Conservation (phyloP, 1,140 invertebrate genomes). For the Subanguina moxae region DNA sequence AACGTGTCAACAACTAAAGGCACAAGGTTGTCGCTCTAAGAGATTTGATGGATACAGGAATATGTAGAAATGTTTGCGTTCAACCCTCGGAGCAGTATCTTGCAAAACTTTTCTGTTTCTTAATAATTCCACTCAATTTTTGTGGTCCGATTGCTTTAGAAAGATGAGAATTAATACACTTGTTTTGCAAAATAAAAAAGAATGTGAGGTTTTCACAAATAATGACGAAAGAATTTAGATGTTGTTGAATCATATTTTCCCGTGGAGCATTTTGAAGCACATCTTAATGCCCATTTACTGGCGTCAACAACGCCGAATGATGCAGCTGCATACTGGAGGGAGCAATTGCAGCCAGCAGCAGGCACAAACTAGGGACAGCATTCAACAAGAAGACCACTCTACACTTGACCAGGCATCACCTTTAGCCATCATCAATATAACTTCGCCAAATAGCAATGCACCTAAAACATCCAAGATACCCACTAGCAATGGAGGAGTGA, state of each 20-base stretch:
- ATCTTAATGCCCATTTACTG: conserved; percentile 50
- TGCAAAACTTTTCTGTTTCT: conserved; percentile 2
- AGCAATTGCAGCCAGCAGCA: background rate
- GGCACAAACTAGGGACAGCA: background rate
- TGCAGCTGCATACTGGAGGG: conserved; percentile 30
- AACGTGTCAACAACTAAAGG: too few relatives aligned
- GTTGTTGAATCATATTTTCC: conserved; percentile 38
- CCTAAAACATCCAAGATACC: background rate
- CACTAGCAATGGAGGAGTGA: background rate
- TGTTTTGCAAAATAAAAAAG: too few relatives aligned
- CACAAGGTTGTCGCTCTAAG: too few relatives aligned
- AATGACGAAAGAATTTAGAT: conserved; percentile 26
- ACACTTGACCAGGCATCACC: background rate
- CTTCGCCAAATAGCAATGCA: background rate
- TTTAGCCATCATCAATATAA: background rate
- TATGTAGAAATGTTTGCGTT: too few relatives aligned
- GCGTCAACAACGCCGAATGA: conserved; percentile 42
- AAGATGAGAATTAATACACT: too few relatives aligned
- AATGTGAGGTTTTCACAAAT: too few relatives aligned
- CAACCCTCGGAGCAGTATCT: too few relatives aligned
- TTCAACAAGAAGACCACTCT: background rate
- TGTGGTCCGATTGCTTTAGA: too few relatives aligned
- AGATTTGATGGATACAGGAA: too few relatives aligned
- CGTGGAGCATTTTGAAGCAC: conserved; percentile 41
- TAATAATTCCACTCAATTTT: background rate